Evolutionary conservation across 2,797 vertebrate genomes (phyloP).

Genomic region (Varecia variegata): DNA sequence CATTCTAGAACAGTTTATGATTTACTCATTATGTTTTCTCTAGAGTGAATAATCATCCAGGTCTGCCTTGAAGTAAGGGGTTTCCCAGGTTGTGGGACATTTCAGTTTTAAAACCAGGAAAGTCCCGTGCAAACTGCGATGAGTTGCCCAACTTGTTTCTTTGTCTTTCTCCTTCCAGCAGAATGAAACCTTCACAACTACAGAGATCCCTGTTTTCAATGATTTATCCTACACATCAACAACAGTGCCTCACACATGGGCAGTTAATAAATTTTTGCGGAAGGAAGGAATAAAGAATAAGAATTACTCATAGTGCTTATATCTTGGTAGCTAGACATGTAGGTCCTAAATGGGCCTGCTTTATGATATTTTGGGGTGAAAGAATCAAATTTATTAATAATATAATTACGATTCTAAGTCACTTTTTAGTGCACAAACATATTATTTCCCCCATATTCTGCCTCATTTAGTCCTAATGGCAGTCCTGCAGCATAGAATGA

Average conservation of each 20-base stretch:
- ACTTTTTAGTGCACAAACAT: neutral
- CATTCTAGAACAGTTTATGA: neutral
- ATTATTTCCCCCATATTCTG: neutral
- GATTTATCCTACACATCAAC: conserved; percentile 6
- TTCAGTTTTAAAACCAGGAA: neutral
- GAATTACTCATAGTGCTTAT: neutral
- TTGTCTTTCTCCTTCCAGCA: neutral
- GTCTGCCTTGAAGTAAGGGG: neutral
- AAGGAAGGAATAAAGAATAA: neutral
- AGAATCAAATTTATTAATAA: neutral
- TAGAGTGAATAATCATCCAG: neutral
- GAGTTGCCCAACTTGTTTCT: neutral
- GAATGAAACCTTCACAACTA: neutral
- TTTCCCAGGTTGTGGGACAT: neutral
- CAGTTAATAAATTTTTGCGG: neutral
- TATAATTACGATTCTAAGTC: neutral
- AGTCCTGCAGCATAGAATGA: neutral
- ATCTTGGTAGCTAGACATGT: neutral
- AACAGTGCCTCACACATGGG: neutral
- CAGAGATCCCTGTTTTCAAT: neutral
- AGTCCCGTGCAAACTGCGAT: neutral
- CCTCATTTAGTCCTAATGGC: neutral
- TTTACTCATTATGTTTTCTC: neutral
- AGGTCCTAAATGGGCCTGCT: neutral
- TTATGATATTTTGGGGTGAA: neutral